Conservation (phyloP, 2,113 vertebrate genomes). For the Otolemur garnettii region DNA sequence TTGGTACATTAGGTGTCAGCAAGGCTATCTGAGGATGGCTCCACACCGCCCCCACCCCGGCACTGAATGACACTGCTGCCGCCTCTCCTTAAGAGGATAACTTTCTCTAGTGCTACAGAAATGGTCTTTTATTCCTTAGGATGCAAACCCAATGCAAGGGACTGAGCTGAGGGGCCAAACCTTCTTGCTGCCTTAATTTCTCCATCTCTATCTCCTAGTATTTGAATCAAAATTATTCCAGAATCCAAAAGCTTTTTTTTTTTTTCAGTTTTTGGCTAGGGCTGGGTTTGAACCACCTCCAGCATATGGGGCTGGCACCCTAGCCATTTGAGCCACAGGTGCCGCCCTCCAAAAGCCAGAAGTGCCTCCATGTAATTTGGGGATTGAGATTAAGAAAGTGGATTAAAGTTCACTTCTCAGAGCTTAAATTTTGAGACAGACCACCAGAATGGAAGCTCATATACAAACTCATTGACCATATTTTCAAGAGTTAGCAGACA, state of each 20-base stretch:
- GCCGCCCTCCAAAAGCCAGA: neutral
- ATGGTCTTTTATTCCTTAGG: neutral
- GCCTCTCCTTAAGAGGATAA: neutral
- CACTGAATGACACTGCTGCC: neutral
- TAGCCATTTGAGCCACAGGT: too few species aligned
- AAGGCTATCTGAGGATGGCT: neutral
- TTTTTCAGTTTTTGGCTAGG: too few species aligned
- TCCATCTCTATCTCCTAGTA: neutral
- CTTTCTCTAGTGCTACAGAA: neutral
- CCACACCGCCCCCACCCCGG: too few species aligned
- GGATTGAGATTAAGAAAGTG: neutral
- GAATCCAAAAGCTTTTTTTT: neutral
- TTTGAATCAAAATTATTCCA: neutral
- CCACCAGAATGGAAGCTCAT: neutral
- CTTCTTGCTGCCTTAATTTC: neutral
- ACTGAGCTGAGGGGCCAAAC: neutral
- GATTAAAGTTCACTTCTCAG: neutral
- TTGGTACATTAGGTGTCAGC: neutral
- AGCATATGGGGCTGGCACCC: too few species aligned
- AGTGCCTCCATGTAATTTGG: neutral
- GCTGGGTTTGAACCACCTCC: too few species aligned
- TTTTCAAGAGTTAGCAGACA: neutral
- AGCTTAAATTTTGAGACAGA: neutral
- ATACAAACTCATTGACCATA: neutral
- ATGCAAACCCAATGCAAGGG: neutral